Evolutionary conservation across 2,113 vertebrate genomes (phyloP).

Genomic region (Lepus americanus): DNA sequence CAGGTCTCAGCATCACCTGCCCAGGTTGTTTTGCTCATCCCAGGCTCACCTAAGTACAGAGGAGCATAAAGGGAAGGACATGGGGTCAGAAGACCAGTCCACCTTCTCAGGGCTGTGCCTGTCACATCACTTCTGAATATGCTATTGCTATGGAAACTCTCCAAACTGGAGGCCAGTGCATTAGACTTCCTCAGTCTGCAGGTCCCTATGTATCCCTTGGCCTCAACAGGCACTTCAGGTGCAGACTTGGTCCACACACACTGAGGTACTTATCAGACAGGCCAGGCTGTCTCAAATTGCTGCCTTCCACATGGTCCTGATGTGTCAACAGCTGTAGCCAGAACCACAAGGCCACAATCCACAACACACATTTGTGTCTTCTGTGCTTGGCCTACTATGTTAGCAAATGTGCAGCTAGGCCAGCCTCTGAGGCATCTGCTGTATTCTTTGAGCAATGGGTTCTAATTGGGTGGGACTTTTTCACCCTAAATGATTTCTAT

Average conservation of each 20-base stretch:
- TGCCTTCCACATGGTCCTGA: slow-evolving; percentile 80
- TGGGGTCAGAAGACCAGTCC: slow-evolving; percentile 79
- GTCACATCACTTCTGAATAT: slow-evolving; percentile 77
- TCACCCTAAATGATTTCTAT: slow-evolving; percentile 46
- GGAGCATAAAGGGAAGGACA: slow-evolving; percentile 76
- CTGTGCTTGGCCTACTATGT: slow-evolving; percentile 84
- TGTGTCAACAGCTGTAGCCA: slow-evolving; percentile 80
- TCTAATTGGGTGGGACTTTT: slow-evolving; percentile 71
- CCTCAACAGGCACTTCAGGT: slow-evolving; percentile 71
- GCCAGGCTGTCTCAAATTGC: slow-evolving; percentile 64
- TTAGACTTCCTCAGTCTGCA: slow-evolving; percentile 77
- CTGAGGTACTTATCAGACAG: slow-evolving; percentile 60
- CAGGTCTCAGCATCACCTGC: slow-evolving; percentile 77
- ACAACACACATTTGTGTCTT: slow-evolving; percentile 89
- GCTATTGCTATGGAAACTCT: slow-evolving; percentile 84
- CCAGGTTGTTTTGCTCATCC: slow-evolving; percentile 81
- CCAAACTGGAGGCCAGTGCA: slow-evolving; percentile 80
- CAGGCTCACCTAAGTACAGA: slow-evolving; percentile 82
- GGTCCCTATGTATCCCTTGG: slow-evolving; percentile 75
- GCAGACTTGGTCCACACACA: slow-evolving; percentile 66
- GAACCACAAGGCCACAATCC: slow-evolving; percentile 88
- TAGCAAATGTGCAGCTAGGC: slow-evolving; percentile 78
- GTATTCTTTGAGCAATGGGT: slow-evolving; percentile 65
- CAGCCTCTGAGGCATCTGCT: slow-evolving; percentile 80
- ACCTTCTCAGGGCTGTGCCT: slow-evolving; percentile 80